phyloP scores from a whole-genome alignment of 2,888 invertebrate species.

The Drosophila helvetica region DNA sequence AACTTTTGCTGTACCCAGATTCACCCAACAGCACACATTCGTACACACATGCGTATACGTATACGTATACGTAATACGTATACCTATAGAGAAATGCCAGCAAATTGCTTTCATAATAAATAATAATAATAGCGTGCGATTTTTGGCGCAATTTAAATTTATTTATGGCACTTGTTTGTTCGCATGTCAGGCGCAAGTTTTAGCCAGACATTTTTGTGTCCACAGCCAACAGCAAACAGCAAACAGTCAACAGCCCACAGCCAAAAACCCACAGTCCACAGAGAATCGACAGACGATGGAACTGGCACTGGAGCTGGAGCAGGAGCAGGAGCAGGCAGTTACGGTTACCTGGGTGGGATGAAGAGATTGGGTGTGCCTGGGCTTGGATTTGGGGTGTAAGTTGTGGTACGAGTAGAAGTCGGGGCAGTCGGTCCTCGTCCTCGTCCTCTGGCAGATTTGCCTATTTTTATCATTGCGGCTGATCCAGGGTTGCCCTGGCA shows the following conservation, averaged over 20 bases:
- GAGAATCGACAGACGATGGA: constrained; percentile 15
- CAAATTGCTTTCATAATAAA: constrained; percentile 78
- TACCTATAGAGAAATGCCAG: constrained; percentile 48
- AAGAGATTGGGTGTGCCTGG: constrained; percentile 2
- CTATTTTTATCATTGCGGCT: constrained; percentile 66
- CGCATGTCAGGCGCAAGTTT: constrained; percentile 53
- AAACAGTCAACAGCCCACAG: too few species aligned
- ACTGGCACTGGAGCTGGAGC: background rate
- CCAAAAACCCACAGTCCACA: constrained; percentile 4
- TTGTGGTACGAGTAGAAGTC: background rate
- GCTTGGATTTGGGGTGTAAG: background rate
- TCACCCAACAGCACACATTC: constrained; percentile 5
- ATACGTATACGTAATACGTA: constrained; percentile 6
- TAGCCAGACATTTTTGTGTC: constrained; percentile 43
- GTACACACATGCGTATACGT: constrained; percentile 6
- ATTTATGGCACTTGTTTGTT: constrained; percentile 68
- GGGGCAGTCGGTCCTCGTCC: background rate
- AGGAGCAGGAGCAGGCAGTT: background rate
- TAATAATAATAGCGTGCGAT: constrained; percentile 78
- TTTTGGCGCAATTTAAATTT: constrained; percentile 79
- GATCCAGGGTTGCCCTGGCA: constrained; percentile 70
- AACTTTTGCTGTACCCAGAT: constrained; percentile 42
- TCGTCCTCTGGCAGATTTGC: constrained; percentile 35
- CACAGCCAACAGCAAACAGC: background rate
- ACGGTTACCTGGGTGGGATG: constrained; percentile 11